Evolutionary conservation across 2,113 vertebrate species (phyloP).

Genomic region (Lycocorax pyrrhopterus): DNA sequence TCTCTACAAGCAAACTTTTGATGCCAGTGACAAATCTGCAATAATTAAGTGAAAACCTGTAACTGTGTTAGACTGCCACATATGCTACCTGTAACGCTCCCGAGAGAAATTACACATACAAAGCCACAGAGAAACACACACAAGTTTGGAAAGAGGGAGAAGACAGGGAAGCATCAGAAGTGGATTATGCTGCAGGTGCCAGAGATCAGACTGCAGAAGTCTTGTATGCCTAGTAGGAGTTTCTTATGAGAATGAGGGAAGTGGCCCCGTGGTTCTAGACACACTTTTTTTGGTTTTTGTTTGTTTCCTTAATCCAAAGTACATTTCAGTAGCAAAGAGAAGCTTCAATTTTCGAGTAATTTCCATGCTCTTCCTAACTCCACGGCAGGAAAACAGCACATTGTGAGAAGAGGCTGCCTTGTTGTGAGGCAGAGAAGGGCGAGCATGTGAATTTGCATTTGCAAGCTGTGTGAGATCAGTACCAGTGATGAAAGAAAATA

Average conservation of each 20-base stretch:
- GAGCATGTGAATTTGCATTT: neutral
- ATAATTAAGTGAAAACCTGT: neutral
- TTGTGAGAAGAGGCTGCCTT: neutral
- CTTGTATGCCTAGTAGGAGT: neutral
- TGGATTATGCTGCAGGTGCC: neutral
- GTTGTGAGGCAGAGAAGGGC: neutral
- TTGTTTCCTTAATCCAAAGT: neutral
- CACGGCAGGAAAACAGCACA: neutral
- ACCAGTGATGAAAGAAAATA: neutral
- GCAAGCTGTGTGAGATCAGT: neutral
- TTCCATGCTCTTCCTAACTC: neutral
- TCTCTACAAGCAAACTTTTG: neutral
- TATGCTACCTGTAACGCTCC: accelerated
- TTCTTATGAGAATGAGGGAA: accelerated
- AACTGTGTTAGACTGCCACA: neutral
- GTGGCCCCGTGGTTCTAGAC: neutral
- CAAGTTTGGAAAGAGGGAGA: neutral
- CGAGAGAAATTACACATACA: accelerated
- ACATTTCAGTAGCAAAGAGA: neutral
- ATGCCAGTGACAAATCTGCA: neutral
- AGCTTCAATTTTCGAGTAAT: neutral
- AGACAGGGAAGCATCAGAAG: neutral
- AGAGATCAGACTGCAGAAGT: neutral
- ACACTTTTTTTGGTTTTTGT: neutral
- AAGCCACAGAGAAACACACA: neutral